Evolutionary conservation across 2,888 invertebrate genomes (phyloP).

Genomic region (Erpobdella octoculata): DNA sequence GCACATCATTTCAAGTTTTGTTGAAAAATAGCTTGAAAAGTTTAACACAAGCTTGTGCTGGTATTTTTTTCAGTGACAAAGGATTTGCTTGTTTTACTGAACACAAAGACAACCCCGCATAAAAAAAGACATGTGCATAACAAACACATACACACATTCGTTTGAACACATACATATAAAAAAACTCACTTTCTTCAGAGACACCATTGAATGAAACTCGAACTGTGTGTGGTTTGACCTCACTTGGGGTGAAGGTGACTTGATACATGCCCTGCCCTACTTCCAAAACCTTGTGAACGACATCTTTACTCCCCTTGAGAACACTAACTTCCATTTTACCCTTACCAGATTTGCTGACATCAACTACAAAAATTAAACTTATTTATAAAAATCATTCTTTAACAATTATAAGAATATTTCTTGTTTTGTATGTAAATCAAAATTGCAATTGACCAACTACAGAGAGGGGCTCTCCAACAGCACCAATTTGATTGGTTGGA

Average conservation of each 20-base stretch:
- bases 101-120: not conserved
- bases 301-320: not conserved
- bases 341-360: not conserved
- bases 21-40: too few species aligned
- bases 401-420: too few species aligned
- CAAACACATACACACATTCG: not conserved
- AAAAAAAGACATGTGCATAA: not conserved
- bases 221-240: not conserved
- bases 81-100: not conserved
- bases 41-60: too few species aligned
- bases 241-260: slow-evolving; percentile 5
- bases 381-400: too few species aligned
- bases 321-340: not conserved
- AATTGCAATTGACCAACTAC: not conserved
- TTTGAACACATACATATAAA: not conserved
- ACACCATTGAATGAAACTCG: not conserved
- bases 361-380: too few species aligned
- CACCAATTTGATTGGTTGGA: slow-evolving; percentile 5
- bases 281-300: not conserved
- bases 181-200: not conserved
- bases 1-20: too few species aligned
- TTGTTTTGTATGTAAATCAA: too few species aligned
- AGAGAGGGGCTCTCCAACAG: not conserved
- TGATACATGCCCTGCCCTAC: slow-evolving; percentile 6
- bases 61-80: too few species aligned